Base-by-base conservation (phyloP, 1,140 invertebrate species). In the Sarcophaga peregrina region DNA sequence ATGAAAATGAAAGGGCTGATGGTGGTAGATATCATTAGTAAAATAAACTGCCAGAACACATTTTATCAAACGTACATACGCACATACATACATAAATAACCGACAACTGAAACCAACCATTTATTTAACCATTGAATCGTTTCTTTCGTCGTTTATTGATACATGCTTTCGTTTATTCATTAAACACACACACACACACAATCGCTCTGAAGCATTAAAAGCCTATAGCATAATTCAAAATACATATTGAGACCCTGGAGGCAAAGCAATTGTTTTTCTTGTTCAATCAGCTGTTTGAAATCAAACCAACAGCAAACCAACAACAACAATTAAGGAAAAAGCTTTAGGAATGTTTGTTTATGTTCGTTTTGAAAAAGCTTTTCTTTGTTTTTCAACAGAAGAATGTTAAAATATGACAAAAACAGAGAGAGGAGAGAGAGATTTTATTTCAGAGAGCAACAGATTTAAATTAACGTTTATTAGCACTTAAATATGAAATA, bases 41-140 rank as follows among this genome's bases (percentile, higher is more conserved):
- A 68, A 68, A 68, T 68, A 68, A 68, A 68, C 62, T 68, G 62
- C 20, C 17, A 68, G 17, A 20, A 25, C 62, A 68, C 62, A 68
- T 68, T 68, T 20, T 20, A 68, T 68, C 17, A 68, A 68, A 68
- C 62, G n/a, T 37, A 4, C 25, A 37, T 37, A n/a, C n/a, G 25
- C 25, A 37, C 1, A 37, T 37, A 4, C 25, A 37, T 37, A 37
- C 25, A 4, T 25, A 25, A 68, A 68, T 68, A 68, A 58, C 15
- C 54, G 54, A 68, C 62, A 37, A 37, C 62, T 17, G 20, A 68
- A 68, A 20, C 25, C 1, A 37, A 37, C 25, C 25, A 37, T 37
- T 37, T 4, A 37, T 37, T 37, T 37, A 37, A 37, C 25, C 25
- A 37, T 37, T 37, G 25, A 37, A 37, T 37, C 25, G 25, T 37